These are phyloP conservation scores for Metopolophium dirhodum DNA, from an alignment of 1,140 invertebrate genomes.

Conservation along the genomic window DNA sequence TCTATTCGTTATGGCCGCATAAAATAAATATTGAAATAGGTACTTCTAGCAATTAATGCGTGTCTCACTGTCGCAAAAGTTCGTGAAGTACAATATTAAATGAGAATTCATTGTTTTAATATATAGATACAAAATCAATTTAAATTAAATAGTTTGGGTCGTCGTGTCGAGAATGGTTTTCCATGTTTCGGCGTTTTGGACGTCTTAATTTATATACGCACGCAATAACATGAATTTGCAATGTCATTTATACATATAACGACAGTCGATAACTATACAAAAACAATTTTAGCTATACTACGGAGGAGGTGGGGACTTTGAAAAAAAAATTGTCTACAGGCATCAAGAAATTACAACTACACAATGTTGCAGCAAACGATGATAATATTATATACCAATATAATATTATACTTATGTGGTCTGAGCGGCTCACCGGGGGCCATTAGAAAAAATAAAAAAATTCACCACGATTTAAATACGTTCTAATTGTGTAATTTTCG, in stretches of 20 bases:
- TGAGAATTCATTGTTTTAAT: not conserved
- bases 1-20: not conserved
- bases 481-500: slow-evolving; percentile 21
- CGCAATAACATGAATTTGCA: not conserved
- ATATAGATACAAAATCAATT: not conserved
- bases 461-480: not conserved
- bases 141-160: not conserved
- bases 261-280: not conserved
- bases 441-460: not conserved
- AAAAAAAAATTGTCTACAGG: not conserved
- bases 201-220: not conserved
- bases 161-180: not conserved
- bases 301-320: not conserved
- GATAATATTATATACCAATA: not conserved
- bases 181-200: not conserved
- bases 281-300: not conserved
- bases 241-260: not conserved
- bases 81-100: not conserved
- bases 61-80: not conserved
- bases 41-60: not conserved
- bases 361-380: not conserved
- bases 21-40: not conserved
- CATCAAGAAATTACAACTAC: not conserved
- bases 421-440: not conserved
- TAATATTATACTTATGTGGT: not conserved